Evolutionary conservation across 2,888 invertebrate species (phyloP), one percentile per base, ranked within the genome.

Genomic region (Eupithecia pulchellata): DNA sequence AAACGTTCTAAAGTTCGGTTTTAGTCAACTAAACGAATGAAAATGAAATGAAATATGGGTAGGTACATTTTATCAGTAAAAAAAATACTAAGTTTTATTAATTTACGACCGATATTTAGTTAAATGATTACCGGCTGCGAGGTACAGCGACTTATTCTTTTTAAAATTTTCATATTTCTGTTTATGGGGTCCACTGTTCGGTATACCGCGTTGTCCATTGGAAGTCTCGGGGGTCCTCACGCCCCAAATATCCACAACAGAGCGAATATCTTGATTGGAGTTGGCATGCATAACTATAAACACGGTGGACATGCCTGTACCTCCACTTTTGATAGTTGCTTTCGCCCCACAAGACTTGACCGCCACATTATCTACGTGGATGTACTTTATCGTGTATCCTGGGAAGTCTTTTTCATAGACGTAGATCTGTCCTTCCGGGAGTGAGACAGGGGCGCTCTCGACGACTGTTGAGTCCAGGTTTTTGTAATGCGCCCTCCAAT

Each of bases 221-320:
- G 58, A n/a, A 73, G 81, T 86, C 4, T 17, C 74, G 4, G 27
- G 60, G 11, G 17, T 75, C 73, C 81, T 86, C 6, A 79, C 81
- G 0, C 92, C 93, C 93, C 93, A 93, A 30, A 93, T 89, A 65
- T 93, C 92, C 8, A 93, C 84, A 1, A 93, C 91, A 0, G 91
- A 86, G 1, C 92, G 79, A 25, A 93, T 92, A 72, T 92, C 92
- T 29, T 91, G 86, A 72, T 89, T 85, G 0, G 85, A 78, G 2
- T 76, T 85, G 0, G 93, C 89, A 52, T 86, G 88, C 0, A 93
- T 81, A 0, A 93, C 84, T n/a, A 93, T 83, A 1, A 93, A 77
- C 3, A 92, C 86, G 0, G 84, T 80, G 0, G 89, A 87, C 2
- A 78, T 77, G 0, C 83, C 89, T 0, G 93, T 60, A 0, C 93